Evolutionary conservation across 2,888 invertebrate genomes (phyloP).

Genomic region (Hermodice carunculata): DNA sequence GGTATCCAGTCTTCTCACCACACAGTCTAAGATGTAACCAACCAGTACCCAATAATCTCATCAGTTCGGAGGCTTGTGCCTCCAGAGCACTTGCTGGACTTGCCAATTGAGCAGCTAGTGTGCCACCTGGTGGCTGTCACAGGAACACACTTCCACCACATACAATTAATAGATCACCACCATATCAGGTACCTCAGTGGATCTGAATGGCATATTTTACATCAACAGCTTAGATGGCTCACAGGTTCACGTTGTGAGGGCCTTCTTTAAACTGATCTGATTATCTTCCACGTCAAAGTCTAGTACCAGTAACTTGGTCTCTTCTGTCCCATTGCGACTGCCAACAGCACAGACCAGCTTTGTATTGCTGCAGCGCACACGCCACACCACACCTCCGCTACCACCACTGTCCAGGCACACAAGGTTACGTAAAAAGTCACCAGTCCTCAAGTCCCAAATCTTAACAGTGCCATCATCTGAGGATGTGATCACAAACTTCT

Average conservation of each 20-base stretch:
- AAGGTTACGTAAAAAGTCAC: conserved; percentile 95
- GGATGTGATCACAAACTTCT: conserved; percentile 97
- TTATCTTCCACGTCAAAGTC: conserved; percentile 90
- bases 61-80: too few species aligned
- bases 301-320: conserved; percentile 96
- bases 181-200: too few species aligned
- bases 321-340: conserved; percentile 98
- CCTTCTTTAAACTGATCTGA: too few species aligned
- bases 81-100: too few species aligned
- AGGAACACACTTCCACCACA: background rate
- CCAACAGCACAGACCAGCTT: conserved; percentile 99
- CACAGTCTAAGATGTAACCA: too few species aligned
- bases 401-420: conserved; percentile 95
- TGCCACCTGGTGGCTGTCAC: background rate
- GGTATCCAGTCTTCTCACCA: too few species aligned
- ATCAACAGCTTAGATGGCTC: too few species aligned
- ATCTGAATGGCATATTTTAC: too few species aligned
- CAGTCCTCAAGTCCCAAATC: conserved; percentile 96
- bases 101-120: too few species aligned
- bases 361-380: conserved; percentile 94
- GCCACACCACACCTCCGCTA: conserved; percentile 98
- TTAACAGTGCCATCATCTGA: conserved; percentile 99
- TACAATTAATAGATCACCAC: too few species aligned
- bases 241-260: too few species aligned
- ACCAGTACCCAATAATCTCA: too few species aligned